Base-by-base conservation (phyloP, 2,113 vertebrate genomes). In the Meriones unguiculatus region DNA sequence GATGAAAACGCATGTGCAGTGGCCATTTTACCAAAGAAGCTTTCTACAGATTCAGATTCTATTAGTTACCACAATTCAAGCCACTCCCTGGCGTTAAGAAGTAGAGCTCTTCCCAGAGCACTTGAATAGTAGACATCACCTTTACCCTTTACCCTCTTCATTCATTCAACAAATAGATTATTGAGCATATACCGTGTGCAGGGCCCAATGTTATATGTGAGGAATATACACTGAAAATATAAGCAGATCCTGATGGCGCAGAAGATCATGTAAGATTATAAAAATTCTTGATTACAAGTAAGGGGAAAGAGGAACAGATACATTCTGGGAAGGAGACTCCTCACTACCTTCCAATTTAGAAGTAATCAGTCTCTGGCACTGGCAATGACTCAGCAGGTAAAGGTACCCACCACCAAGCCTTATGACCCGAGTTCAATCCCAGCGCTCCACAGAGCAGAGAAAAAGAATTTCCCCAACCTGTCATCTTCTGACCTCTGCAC, bases 281-380 rank as follows among this genome's bases (percentile, higher is more conserved):
- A 91, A 87, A 72, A 25, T 7, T 70, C 25, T 22, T 70, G 76
- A 78, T 59, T 84, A 70, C 24, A 84, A 18, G 30, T 22, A 89
- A 93, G 17, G 17, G 22, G 7, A 72, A 87, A 90, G 77, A 87
- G 64, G 57, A 88, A 41, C 54, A 95, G 15, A 46, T 65, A 88
- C 28, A 91, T 80, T 90, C 90, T 90, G 24, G 87, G 94, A 95
- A 84, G 28, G 52, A 95, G 87, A 80, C 22, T 6, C 28, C 25
- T 90, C 38, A 57, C 8, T 46, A 24, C 54, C 70, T 97, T 92
- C 72, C 52, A 9, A 14, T 64, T 93, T 69, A 77, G 91, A 94
- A 82, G 5, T 46, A 84, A 41, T 20, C 10, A 84, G 38, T 30
- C 8, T 65, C 8, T 46, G 59, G 59, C 18, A 25, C 24, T 18